Percentiles rank a stretch among this genome's conserved stretches.
phyloP scores from a whole-genome alignment of 2,113 vertebrate species.

The Apaloderma vittatum region DNA sequence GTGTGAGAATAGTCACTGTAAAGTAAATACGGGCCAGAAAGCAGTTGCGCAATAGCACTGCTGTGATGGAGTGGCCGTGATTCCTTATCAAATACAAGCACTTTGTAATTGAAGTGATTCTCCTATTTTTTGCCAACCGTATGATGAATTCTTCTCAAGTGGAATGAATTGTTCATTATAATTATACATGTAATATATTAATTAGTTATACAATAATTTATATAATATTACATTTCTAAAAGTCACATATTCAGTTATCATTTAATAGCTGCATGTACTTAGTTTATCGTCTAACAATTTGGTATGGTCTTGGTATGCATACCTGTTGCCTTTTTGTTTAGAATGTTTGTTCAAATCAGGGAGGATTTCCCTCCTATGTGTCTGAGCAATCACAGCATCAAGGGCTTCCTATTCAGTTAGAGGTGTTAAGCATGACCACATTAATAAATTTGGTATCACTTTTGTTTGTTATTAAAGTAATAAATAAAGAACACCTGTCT shows the following conservation, averaged over 20 bases:
- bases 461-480: background rate
- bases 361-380: background rate
- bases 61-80: background rate
- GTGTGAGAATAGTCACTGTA: background rate
- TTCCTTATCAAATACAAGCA: background rate
- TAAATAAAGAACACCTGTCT: background rate
- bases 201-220: too few relatives aligned
- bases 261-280: background rate
- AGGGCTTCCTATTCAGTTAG: background rate
- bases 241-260: background rate
- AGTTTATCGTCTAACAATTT: background rate
- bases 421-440: background rate
- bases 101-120: background rate
- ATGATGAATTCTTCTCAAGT: background rate
- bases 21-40: background rate
- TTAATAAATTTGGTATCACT: background rate
- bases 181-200: too few relatives aligned
- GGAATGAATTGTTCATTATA: background rate
- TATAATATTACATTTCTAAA: background rate
- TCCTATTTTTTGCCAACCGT: background rate
- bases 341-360: background rate
- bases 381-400: background rate
- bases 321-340: background rate
- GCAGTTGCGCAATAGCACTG: background rate
- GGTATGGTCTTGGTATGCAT: rapidly evolving